Percentiles rank a stretch among this genome's conserved stretches.
Evolutionary conservation across 2,888 invertebrate genomes (phyloP).

Genomic region (Euzetes globulus): DNA sequence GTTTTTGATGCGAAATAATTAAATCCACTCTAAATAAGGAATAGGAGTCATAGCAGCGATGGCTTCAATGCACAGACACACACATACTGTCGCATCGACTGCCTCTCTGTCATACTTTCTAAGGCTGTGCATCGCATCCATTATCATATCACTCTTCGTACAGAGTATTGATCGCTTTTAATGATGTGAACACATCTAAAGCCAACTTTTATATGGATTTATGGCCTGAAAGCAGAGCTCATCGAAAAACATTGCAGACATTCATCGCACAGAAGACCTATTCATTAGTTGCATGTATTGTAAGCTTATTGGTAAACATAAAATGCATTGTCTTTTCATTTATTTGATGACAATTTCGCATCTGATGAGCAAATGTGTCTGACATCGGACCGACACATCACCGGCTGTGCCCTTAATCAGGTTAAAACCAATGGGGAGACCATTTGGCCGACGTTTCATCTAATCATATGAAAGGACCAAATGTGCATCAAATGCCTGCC

Average conservation of each 20-base stretch:
- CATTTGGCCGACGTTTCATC: not conserved
- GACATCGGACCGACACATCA: not conserved
- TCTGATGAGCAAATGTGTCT: not conserved
- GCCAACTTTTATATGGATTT: not conserved
- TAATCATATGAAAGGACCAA: conserved; percentile 1
- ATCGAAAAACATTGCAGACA: not conserved
- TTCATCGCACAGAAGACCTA: no score
- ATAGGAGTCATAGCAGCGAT: not conserved
- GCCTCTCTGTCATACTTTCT: not conserved
- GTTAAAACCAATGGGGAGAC: conserved; percentile 1
- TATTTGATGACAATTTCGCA: not conserved
- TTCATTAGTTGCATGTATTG: no score
- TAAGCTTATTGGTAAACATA: not conserved
- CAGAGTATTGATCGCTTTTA: not conserved
- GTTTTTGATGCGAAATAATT: not conserved
- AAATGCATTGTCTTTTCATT: not conserved
- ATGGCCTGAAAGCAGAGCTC: not conserved
- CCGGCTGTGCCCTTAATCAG: not conserved
- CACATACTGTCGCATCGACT: not conserved
- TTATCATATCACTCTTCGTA: not conserved
- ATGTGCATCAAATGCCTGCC: not conserved
- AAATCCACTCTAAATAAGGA: conserved; percentile 1
- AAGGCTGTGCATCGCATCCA: not conserved
- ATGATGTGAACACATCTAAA: not conserved
- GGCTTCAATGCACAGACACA: not conserved